Percentiles rank a stretch among this genome's conserved stretches.
phyloP scores from a whole-genome alignment of 2,113 vertebrate genomes.

The Forbesichthys papilliferus region DNA sequence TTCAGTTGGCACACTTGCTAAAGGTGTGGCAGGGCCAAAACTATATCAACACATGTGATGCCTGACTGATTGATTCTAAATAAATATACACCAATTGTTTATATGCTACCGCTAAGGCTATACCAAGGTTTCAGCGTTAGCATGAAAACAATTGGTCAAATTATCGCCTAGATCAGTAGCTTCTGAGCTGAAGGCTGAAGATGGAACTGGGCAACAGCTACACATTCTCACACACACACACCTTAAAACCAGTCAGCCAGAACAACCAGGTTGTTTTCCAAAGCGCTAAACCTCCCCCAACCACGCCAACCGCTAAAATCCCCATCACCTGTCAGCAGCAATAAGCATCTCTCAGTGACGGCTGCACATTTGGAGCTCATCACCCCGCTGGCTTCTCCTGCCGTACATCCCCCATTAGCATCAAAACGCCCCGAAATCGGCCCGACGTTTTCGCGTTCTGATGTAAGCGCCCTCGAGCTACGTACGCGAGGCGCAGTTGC shows the following conservation, averaged over 20 bases:
- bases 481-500: too few relatives aligned
- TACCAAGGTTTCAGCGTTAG: too few relatives aligned
- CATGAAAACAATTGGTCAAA: background rate
- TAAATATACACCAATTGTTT: too few relatives aligned
- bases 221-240: constrained; percentile 48
- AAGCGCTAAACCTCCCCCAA: constrained; percentile 16
- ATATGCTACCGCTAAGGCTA: too few relatives aligned
- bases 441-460: constrained; percentile 6
- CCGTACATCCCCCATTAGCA: constrained; percentile 44
- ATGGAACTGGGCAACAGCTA: constrained; percentile 17
- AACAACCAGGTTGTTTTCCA: constrained; percentile 22
- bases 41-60: constrained; percentile 6
- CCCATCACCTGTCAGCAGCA: constrained; percentile 61
- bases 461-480: too few relatives aligned
- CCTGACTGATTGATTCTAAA: constrained; percentile 7
- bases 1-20: too few relatives aligned
- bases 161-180: constrained; percentile 35
- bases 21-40: background rate
- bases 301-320: constrained; percentile 25
- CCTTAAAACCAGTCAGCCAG: constrained; percentile 50
- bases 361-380: constrained; percentile 60
- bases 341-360: constrained; percentile 42
- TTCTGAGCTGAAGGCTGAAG: constrained; percentile 40
- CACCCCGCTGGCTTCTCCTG: constrained; percentile 23
- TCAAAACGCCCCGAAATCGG: constrained; percentile 50